Evolutionary conservation across 2,113 vertebrate genomes (phyloP).

Genomic region (Gallinago jamesoni): DNA sequence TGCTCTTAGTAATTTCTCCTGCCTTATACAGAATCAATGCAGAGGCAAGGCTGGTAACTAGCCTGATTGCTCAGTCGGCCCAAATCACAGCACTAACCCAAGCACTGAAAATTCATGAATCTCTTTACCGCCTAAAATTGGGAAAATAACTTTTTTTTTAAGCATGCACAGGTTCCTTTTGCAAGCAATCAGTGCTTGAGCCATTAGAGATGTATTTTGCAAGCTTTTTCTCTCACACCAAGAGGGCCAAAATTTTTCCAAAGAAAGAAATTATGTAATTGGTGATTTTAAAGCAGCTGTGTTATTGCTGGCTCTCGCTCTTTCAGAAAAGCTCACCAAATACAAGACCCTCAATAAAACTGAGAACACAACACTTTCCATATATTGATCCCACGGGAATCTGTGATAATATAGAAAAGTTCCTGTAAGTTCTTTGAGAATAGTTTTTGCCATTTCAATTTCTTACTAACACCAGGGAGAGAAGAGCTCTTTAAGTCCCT

Average conservation of each 20-base stretch:
- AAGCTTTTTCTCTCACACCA: neutral
- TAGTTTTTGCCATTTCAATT: neutral
- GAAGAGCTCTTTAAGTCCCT: neutral
- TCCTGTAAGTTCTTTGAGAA: neutral
- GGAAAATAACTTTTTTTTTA: neutral
- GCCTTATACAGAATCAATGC: neutral
- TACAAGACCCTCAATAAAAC: neutral
- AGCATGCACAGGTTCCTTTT: neutral
- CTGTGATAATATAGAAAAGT: neutral
- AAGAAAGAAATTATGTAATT: neutral
- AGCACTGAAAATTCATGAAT: slow-evolving; percentile 18
- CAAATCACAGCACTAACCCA: neutral
- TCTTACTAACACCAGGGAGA: neutral
- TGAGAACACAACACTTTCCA: neutral
- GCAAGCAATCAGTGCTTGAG: neutral
- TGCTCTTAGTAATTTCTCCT: neutral
- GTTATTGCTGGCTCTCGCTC: neutral
- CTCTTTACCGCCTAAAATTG: neutral
- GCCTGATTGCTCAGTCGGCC: neutral
- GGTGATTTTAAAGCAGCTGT: neutral
- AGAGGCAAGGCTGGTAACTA: neutral
- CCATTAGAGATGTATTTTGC: neutral
- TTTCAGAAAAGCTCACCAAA: neutral
- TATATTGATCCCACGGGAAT: neutral
- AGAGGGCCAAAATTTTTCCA: neutral